Evolutionary conservation across 2,797 vertebrate species (phyloP).

Genomic region (Diplodus puntazzo): DNA sequence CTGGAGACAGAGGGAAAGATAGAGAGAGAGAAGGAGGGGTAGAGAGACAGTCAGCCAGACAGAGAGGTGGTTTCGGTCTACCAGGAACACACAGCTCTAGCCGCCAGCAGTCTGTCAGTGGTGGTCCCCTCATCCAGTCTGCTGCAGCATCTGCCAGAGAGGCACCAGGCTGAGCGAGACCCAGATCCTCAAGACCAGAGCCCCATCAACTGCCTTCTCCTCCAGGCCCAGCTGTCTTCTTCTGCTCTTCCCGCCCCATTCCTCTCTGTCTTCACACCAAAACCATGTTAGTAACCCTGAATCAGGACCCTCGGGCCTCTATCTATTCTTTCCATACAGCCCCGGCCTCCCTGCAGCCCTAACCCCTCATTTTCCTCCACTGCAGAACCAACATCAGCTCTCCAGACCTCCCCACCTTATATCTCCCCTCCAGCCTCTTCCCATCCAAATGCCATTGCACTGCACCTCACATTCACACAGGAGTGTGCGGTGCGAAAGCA

Average conservation of each 20-base stretch:
- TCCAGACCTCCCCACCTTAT: slow-evolving; percentile 15
- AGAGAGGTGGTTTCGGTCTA: slow-evolving; percentile 78
- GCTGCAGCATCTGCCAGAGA: slow-evolving; percentile 91
- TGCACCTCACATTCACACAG: slow-evolving; percentile 1
- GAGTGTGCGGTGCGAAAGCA: neutral
- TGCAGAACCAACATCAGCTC: slow-evolving; percentile 39
- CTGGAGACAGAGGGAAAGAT: slow-evolving; percentile 51
- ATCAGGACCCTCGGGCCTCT: slow-evolving; percentile 59
- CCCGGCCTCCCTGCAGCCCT: neutral
- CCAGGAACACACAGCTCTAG: slow-evolving; percentile 77
- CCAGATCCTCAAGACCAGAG: slow-evolving; percentile 71
- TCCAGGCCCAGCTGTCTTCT: slow-evolving; percentile 73
- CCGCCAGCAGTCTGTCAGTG: slow-evolving; percentile 83
- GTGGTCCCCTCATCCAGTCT: slow-evolving; percentile 85
- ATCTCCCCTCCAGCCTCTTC: slow-evolving; percentile 31
- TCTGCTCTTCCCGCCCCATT: slow-evolving; percentile 42
- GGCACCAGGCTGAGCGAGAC: slow-evolving; percentile 79
- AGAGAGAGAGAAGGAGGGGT: slow-evolving; percentile 48
- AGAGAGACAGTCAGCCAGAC: slow-evolving; percentile 65
- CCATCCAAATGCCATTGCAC: slow-evolving; percentile 13
- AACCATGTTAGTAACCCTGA: slow-evolving; percentile 63
- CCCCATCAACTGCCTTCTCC: slow-evolving; percentile 68
- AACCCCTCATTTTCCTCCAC: slow-evolving; percentile 34
- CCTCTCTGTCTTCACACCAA: slow-evolving; percentile 66
- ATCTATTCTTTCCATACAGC: slow-evolving; percentile 53